Evolutionary conservation across 2,113 vertebrate genomes (phyloP).

Genomic region (Siphamia tubifer): DNA sequence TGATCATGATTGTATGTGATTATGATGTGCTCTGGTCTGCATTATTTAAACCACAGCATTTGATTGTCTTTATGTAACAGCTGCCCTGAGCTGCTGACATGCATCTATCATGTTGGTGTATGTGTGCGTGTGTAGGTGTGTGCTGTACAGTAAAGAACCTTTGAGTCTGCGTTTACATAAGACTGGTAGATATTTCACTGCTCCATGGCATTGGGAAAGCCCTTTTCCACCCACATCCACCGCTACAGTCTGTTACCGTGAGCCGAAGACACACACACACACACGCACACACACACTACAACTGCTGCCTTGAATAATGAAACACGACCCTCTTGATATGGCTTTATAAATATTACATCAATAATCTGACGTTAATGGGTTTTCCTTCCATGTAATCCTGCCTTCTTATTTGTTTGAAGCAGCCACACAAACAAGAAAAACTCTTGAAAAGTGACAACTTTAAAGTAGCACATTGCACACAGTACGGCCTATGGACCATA

Average conservation of each 20-base stretch:
- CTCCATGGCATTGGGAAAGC: slow-evolving; percentile 70
- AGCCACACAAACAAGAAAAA: slow-evolving; percentile 38
- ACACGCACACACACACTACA: slow-evolving; percentile 10
- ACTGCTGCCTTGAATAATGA: slow-evolving; percentile 74
- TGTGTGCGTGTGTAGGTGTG: slow-evolving; percentile 33
- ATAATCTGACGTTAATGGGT: slow-evolving; percentile 77
- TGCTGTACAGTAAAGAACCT: slow-evolving; percentile 34
- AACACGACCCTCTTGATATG: slow-evolving; percentile 71
- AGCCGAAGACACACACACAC: slow-evolving; percentile 5
- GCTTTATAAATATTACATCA: slow-evolving; percentile 81
- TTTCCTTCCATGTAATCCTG: slow-evolving; percentile 52
- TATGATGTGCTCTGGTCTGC: slow-evolving; percentile 1
- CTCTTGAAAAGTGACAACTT: slow-evolving; percentile 38
- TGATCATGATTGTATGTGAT: not conserved
- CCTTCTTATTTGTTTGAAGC: slow-evolving; percentile 43
- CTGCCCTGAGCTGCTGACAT: slow-evolving; percentile 41
- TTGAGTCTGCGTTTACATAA: slow-evolving; percentile 63
- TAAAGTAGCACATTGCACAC: not conserved
- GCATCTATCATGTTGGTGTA: slow-evolving; percentile 22
- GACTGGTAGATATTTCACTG: slow-evolving; percentile 42
- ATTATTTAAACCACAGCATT: slow-evolving; percentile 36
- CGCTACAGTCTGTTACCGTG: slow-evolving; percentile 56
- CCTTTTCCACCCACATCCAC: slow-evolving; percentile 76
- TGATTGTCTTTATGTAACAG: slow-evolving; percentile 56
- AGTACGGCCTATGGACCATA: not conserved